Evolutionary conservation across 2,113 vertebrate species (phyloP), one percentile per base, ranked within the genome.

Genomic region (Callipepla californica): DNA sequence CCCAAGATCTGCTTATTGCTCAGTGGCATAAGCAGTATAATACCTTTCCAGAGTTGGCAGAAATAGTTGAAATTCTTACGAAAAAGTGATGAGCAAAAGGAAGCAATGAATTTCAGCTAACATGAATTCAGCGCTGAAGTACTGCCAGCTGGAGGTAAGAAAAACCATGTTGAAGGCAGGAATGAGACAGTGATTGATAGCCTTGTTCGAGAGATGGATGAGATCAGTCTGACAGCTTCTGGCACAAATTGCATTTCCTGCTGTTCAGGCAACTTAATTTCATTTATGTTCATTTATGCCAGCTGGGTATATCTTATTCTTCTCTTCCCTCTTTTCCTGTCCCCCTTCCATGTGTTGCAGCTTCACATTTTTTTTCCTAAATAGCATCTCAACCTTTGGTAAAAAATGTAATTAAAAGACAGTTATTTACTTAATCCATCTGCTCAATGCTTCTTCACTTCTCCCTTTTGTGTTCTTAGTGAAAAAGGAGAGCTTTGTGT

Each of bases 201-300:
- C 44, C 76, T 94, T 95, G 76, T 96, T 97, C 90, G 63, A 93
- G 93, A 97, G 95, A 96, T 76, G 76, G 89, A 96, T 96, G 93
- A 92, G 81, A 95, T 87, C 87, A 87, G 45, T 42, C 69, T 93
- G 93, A 96, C 90, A 96, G 85, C 82, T 97, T 94, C 93, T 93
- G 80, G 94, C 61, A 92, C 22, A 95, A 96, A 96, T 77, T 93
- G 77, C 94, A 84, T 97, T 97, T 97, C 94, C 96, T 96, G 78
- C 65, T 91, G 61, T 88, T 97, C 94, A 90, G 75, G 83, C 42
- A 95, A 93, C 74, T 96, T 97, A 95, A 96, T 97, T 95, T 96
- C 80, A 94, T 97, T 95, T 96, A 86, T 77, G 85, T 96, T 95
- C 83, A 92, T 97, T 94, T 96, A 69, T 92, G 34, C 79, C 87